Base-by-base conservation (phyloP, 1,140 invertebrate species). In the Anastrepha obliqua region DNA sequence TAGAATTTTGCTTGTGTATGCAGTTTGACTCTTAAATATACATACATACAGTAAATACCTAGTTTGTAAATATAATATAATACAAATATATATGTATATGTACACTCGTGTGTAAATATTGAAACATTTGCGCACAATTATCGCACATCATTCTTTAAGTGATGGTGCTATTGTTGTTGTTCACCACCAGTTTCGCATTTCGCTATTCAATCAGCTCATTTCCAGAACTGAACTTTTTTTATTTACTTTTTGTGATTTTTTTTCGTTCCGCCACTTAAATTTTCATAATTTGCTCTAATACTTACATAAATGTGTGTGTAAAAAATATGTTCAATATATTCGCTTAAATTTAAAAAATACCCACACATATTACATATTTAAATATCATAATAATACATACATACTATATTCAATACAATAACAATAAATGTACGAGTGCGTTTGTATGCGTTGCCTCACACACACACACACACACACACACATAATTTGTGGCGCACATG, bases 21-120 rank as follows among this genome's bases (percentile, higher is more conserved):
- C 7, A 15, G 13, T 20, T 9, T 20, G 7, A n/a, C 6, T 74
- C 4, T 44, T 74, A 74, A 74, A 74, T 74, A 44, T 47, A 62
- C 29, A 67, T 67, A 51, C 15, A 13, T 74, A 74, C 29, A 74
- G 11, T 47, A 81, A 81, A 81, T 55, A 81, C 13, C 47, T 81
- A 81, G 51, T 81, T 81, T 81, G 74, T 81, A 81, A 81, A 81
- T 81, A 81, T 81, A 6, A 81, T 81, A 29, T 81, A 55, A 81
- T 81, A 55, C 47, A 78, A 78, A 51, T 78, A 70, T 70, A 29
- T 70, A 42, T 62, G 4, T 70, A 15, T 70, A 51, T 78, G 67
- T 47, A 74, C 47, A n/a, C 6, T 20, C n/a, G 74, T 2, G n/a
- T 81, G 74, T 81, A 81, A 81, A 81, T 81, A 81, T 81, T 81